Percentiles rank a stretch among this genome's conserved stretches.
phyloP scores from a whole-genome alignment of 2,888 invertebrate genomes.

The Sclerodermus sp. region DNA sequence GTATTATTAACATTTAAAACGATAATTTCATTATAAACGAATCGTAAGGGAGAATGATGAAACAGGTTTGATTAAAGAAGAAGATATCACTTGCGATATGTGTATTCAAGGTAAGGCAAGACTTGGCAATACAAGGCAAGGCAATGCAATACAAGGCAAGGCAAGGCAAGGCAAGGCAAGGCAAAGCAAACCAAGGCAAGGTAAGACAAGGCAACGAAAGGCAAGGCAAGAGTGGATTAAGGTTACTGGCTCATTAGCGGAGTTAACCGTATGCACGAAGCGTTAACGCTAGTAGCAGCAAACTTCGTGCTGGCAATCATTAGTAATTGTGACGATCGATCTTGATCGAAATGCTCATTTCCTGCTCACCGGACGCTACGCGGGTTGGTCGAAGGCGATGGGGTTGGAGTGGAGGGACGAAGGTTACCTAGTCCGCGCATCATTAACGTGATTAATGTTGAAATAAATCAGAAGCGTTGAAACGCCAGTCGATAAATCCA shows the following conservation, averaged over 20 bases:
- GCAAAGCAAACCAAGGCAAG: too few relatives aligned
- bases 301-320: constrained; percentile 33
- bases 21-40: too few relatives aligned
- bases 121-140: too few relatives aligned
- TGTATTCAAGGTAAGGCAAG: too few relatives aligned
- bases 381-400: constrained; percentile 27
- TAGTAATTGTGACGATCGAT: constrained; percentile 54
- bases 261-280: constrained; percentile 26
- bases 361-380: constrained; percentile 46
- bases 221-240: constrained; percentile 30
- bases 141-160: too few relatives aligned
- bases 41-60: too few relatives aligned
- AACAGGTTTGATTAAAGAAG: too few relatives aligned
- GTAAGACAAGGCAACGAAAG: neutral
- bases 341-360: constrained; percentile 56
- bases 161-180: too few relatives aligned
- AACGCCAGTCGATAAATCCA: constrained; percentile 55
- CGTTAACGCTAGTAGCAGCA: constrained; percentile 9
- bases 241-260: constrained; percentile 35
- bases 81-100: too few relatives aligned
- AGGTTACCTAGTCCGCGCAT: constrained; percentile 46
- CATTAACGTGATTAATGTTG: constrained; percentile 58
- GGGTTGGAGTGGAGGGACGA: constrained; percentile 31
- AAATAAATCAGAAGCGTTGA: constrained; percentile 55
- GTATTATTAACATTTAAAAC: too few relatives aligned